Evolutionary conservation across 2,797 vertebrate species (phyloP), one percentile per base, ranked within the genome.

Genomic region (Manis pentadactyla): DNA sequence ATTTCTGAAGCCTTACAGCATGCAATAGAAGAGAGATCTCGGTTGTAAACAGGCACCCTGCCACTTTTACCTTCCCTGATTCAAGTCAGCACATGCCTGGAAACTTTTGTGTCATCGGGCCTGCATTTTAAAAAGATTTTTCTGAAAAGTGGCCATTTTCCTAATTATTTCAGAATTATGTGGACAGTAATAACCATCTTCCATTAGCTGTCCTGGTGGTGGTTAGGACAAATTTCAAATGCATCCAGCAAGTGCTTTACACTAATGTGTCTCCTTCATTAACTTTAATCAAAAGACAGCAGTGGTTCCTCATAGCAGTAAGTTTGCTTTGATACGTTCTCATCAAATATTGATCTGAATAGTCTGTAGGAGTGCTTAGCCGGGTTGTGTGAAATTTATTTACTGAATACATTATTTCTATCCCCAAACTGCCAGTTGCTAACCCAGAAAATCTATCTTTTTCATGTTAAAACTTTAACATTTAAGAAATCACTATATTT

Each of bases 331-430:
- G 95, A 97, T 97, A 97, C 68, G 93, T 75, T 88, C 95, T 97
- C 96, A 97, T 98, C 96, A 98, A 97, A 98, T 98, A 97, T 96
- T 98, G 96, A 98, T 97, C 96, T 94, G 94, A 97, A 94, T 95
- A 68, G 77, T 93, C 87, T 82, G 82, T 89, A 85, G 71, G 79
- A 93, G 57, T 92, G 49, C 89, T 95, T 93, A 64, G 77, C 68
- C 46, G 74, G 66, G 66, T 19, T 29, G 15, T 92, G 69, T 95
- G 90, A 94, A 97, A 93, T 96, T 88, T 97, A 95, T 96, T 97
- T 97, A 94, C 84, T 79, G 97, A 97, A 96, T 97, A 93, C 46
- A 96, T 97, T 92, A 97, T 87, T 94, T 97, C 77, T 97, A 85
- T 92, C 57, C 81, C 64, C 42, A 94, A 94, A 95, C 39, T 90